Base-by-base conservation (phyloP, 1,140 invertebrate genomes). In the Lucilia cuprina region DNA sequence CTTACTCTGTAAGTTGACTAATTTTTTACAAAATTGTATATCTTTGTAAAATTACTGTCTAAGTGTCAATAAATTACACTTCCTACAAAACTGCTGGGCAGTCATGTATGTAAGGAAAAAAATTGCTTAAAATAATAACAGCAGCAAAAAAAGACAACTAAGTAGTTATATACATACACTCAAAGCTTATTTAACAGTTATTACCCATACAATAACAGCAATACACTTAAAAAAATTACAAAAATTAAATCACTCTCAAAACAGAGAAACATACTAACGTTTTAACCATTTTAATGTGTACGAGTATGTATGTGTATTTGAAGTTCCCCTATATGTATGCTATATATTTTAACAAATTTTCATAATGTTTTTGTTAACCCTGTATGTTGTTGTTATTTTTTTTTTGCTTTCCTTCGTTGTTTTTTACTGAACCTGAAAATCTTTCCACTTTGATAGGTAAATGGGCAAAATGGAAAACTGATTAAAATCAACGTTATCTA, bases 401-500 rank as follows among this genome's bases (percentile, higher is more conserved):
- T 49, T 49, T 49, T 12, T 49, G 9, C 13, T 49, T 49, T 14
- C 17, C n/a, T 10, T 21, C 17, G n/a, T 70, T 21, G 65, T 19
- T 70, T 13, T 70, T 70, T 70, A 7, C 7, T 70, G 35, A 80
- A 80, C 41, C 77, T 50, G 41, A n/a, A 49, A 25, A 50, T 21
- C 41, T 80, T 80, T 80, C 77, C 77, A 49, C 77, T 21, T 80
- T 80, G 77, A 19, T 80, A 47, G 41, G 77, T 80, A 49, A 50
- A 80, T 80, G 77, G 41, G 41, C 41, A 49, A 49, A 80, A 50
- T n/a, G n/a, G 41, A 80, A 47, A 80, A 80, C 77, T 80, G 77
- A 80, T 80, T 80, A 80, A 80, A 80, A 80, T 80, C 41, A 80
- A 80, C 77, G 25, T 80, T 80, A 80, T 80, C 41, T 49, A 80